These are phyloP conservation scores for Hydrolagus colliei DNA, from an alignment of 2,797 vertebrate genomes.

Conservation along the genomic window DNA sequence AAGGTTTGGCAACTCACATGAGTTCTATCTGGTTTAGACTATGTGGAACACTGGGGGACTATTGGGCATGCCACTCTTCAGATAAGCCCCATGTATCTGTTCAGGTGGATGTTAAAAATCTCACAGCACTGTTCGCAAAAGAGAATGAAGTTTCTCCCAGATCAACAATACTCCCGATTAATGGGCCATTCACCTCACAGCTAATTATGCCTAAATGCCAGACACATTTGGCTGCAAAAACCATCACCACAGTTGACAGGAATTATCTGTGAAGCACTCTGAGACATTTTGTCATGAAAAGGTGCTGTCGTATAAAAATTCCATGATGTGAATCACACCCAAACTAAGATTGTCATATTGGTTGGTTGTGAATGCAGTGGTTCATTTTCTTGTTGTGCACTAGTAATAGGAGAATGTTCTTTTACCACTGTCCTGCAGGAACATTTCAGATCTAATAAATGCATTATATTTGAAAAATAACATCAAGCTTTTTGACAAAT, in stretches of 20 bases:
- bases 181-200: too few species aligned
- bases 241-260: too few species aligned
- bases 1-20: neutral
- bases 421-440: too few species aligned
- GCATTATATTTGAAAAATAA: neutral
- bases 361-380: neutral
- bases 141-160: too few species aligned
- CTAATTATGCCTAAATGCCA: too few species aligned
- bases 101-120: too few species aligned
- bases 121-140: too few species aligned
- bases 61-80: slow-evolving; percentile 58
- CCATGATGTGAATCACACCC: neutral
- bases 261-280: too few species aligned
- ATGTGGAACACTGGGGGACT: slow-evolving; percentile 63
- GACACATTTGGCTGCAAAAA: too few species aligned
- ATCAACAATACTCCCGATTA: too few species aligned
- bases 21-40: slow-evolving; percentile 48
- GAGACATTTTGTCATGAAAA: too few species aligned
- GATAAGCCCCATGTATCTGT: neutral
- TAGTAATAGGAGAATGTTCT: neutral
- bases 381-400: neutral
- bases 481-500: too few species aligned
- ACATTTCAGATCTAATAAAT: neutral
- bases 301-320: neutral
- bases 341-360: neutral